These are phyloP conservation scores for Lepidocyrtinus sp. DNA, from an alignment of 2,888 invertebrate species.

Conservation along the genomic window DNA sequence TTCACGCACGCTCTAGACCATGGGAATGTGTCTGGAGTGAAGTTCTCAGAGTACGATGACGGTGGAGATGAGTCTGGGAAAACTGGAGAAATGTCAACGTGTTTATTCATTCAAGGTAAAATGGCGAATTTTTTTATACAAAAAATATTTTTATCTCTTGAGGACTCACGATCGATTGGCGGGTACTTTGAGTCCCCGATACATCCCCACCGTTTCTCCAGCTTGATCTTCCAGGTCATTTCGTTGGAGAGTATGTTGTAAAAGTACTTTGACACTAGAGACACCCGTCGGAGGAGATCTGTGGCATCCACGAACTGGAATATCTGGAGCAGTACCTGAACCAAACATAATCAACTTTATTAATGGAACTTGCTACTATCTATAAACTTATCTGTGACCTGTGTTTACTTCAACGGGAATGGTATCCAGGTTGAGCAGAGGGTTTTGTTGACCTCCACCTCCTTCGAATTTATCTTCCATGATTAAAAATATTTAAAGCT, in stretches of 20 bases:
- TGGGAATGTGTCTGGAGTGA: constrained; percentile 37
- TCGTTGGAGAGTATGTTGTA: constrained; percentile 63
- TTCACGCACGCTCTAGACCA: constrained; percentile 76
- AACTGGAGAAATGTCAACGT: neutral
- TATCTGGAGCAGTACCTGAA: constrained; percentile 67
- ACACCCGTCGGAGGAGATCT: constrained; percentile 58
- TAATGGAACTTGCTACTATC: neutral
- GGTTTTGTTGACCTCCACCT: neutral
- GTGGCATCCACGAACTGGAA: constrained; percentile 65
- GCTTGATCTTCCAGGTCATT: constrained; percentile 67
- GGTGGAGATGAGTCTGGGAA: neutral
- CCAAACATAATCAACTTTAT: neutral
- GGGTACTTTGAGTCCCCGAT: constrained; percentile 58
- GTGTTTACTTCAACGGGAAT: constrained; percentile 62
- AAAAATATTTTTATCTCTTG: neutral
- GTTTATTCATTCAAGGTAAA: neutral
- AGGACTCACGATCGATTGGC: constrained; percentile 58
- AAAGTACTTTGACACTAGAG: constrained; percentile 64
- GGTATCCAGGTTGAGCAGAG: constrained; percentile 50
- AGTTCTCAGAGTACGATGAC: neutral
- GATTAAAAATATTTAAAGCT: neutral
- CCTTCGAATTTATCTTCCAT: neutral
- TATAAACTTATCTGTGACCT: no score
- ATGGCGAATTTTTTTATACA: neutral
- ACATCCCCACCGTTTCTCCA: constrained; percentile 61